Evolutionary conservation across 2,113 vertebrate species (phyloP), one percentile per base, ranked within the genome.

Genomic region (Terrapene triunguis): DNA sequence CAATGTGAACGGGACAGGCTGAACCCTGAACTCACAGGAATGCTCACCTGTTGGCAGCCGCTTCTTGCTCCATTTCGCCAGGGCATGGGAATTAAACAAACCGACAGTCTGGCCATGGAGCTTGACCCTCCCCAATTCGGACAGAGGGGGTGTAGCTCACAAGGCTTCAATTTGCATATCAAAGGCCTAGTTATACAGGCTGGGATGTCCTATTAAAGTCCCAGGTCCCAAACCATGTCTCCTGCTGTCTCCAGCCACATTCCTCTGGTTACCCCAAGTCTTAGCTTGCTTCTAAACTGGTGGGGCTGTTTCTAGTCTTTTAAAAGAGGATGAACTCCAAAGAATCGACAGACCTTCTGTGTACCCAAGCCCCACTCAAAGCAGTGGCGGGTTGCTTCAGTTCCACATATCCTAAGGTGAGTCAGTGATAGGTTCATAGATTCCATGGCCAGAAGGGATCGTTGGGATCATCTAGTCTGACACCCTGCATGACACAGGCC

Each of bases 111-210:
- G 96, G 69, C 42, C 76, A 0, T 69, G 89, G 80, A 90, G 69
- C 94, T 95, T 22, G 50, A 65, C 10, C 59, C 59, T 65, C 50
- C 69, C 93, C 22, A 0, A 65, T 0, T 76, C 90, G 95, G 96
- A 96, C 93, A 65, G 29, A 27, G 95, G 95, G 88, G 35, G 94
- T 47, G 48, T 44, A 76, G 62, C 85, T 91, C 93, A 97, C 96
- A 97, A 95, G 92, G 89, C 57, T 89, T 0, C 14, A 2, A 97
- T 96, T 96, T 96, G 95, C 97, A 96, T 96, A 96, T 96, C 87
- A 97, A 97, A 97, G 85, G 88, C 90, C 72, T 92, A 89, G 89
- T 74, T 94, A 95, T 96, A 97, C 92, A 96, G 95, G 62, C 92
- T 72, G 85, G 47, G 47, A 27, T 85, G 69, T 89, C 54, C 74